Conservation (phyloP, 2,888 invertebrate genomes). For the Coenonympha arcania region DNA sequence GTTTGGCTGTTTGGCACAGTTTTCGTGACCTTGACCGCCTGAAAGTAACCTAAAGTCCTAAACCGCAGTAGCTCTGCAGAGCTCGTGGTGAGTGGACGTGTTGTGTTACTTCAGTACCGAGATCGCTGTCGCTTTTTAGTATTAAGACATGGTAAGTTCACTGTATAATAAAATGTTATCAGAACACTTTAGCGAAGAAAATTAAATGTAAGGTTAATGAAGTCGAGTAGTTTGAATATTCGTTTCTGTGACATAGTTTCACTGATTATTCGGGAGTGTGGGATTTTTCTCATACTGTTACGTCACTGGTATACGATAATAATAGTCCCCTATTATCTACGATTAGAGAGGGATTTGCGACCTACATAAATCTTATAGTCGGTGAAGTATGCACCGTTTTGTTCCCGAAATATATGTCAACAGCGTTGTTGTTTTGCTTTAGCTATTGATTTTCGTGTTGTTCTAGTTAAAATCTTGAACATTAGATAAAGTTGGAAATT, state of each 20-base stretch:
- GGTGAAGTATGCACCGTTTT: neutral
- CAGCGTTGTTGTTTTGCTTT: neutral
- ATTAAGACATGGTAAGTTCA: conserved; percentile 56
- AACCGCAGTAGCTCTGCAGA: conserved; percentile 61
- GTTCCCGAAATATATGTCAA: conserved; percentile 14
- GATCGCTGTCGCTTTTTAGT: conserved; percentile 36
- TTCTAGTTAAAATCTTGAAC: neutral
- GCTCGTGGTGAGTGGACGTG: conserved; percentile 34
- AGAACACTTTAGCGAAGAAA: neutral
- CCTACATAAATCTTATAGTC: neutral
- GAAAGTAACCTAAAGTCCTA: too few relatives aligned
- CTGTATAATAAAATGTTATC: neutral
- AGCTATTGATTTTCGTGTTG: conserved; percentile 13
- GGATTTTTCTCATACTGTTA: conserved; percentile 32
- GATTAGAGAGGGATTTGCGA: conserved; percentile 5
- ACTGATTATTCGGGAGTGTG: neutral
- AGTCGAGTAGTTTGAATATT: neutral
- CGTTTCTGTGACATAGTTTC: neutral
- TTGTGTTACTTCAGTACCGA: conserved; percentile 27
- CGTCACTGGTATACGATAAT: conserved; percentile 37
- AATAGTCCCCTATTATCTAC: conserved; percentile 27
- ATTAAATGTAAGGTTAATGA: neutral
- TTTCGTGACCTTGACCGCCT: conserved; percentile 63
- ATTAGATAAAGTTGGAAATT: too few relatives aligned
- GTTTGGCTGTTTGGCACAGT: conserved; percentile 66